Percentiles rank a stretch among this genome's conserved stretches.
Conservation (phyloP, 2,888 invertebrate genomes). For the Cantharis rufa region DNA sequence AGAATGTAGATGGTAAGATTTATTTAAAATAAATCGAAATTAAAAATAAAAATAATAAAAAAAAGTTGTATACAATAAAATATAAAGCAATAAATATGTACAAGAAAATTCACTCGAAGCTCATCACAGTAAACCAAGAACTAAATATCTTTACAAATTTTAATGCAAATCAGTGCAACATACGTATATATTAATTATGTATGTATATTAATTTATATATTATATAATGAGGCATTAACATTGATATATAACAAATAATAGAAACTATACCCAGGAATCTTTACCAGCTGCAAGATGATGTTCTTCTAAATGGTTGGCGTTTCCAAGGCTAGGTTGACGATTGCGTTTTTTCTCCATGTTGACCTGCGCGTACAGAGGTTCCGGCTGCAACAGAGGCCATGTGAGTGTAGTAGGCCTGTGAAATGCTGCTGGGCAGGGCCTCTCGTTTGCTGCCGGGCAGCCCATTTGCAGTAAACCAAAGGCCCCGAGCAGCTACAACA, state of each 20-base stretch:
- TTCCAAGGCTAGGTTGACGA: slow-evolving; percentile 55
- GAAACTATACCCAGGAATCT: slow-evolving; percentile 55
- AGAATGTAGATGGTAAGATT: slow-evolving; percentile 49
- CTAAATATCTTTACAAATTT: slow-evolving; percentile 44
- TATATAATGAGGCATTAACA: slow-evolving; percentile 49
- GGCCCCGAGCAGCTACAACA: slow-evolving; percentile 56
- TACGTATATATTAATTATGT: slow-evolving; percentile 8
- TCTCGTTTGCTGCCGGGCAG: slow-evolving; percentile 49
- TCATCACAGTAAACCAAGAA: slow-evolving; percentile 57
- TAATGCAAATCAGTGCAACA: slow-evolving; percentile 29
- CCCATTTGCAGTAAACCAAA: slow-evolving; percentile 53
- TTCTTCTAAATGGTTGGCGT: slow-evolving; percentile 49
- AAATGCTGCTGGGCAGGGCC: slow-evolving; percentile 53
- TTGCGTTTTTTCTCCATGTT: slow-evolving; percentile 68
- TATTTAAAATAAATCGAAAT: slow-evolving; percentile 49
- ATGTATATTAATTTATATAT: slow-evolving; percentile 40
- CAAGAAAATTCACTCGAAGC: slow-evolving; percentile 55
- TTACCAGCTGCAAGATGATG: slow-evolving; percentile 50
- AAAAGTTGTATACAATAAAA: slow-evolving; percentile 45
- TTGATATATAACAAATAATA: slow-evolving; percentile 50
- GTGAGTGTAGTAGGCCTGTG: slow-evolving; percentile 28
- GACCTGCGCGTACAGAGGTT: slow-evolving; percentile 69
- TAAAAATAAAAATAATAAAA: slow-evolving; percentile 37
- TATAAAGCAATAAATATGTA: slow-evolving; percentile 53
- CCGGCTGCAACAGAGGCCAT: slow-evolving; percentile 52